These are phyloP conservation scores for Hippopotamyrus pictus DNA, from an alignment of 2,797 vertebrate genomes.

Conservation along the genomic window DNA sequence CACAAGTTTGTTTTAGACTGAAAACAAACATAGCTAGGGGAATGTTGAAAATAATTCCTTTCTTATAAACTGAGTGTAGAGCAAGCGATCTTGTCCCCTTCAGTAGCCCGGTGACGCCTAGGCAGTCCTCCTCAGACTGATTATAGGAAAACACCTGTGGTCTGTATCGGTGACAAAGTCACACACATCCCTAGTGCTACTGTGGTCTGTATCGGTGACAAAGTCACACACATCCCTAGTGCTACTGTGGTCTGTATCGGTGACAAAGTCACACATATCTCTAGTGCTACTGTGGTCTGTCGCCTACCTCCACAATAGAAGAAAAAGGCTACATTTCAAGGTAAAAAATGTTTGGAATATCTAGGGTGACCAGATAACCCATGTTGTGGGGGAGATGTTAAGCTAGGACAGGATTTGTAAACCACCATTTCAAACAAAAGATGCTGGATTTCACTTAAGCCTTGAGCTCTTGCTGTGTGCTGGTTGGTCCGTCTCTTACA, in stretches of 20 bases:
- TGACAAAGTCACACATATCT: background rate
- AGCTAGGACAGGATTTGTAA: background rate
- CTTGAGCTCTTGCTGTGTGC: background rate
- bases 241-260: background rate
- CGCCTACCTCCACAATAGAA: background rate
- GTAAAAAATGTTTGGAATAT: background rate
- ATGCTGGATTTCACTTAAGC: background rate
- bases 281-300: background rate
- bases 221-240: background rate
- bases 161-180: background rate
- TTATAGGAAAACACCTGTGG: background rate
- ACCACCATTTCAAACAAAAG: background rate
- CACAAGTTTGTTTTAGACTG: background rate
- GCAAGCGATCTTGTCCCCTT: background rate
- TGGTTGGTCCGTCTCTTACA: background rate
- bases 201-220: background rate
- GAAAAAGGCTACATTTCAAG: background rate
- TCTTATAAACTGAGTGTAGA: background rate
- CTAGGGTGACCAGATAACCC: background rate
- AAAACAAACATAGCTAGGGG: background rate
- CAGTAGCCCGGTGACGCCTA: background rate
- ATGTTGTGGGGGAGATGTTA: background rate
- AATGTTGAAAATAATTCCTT: background rate
- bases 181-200: background rate
- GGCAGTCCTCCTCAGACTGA: background rate